A percentile compares a stretch with the other conserved stretches of the same genome.
Evolutionary conservation across 2,113 vertebrate genomes (phyloP).

Genomic region (Paramisgurnus dabryanus): DNA sequence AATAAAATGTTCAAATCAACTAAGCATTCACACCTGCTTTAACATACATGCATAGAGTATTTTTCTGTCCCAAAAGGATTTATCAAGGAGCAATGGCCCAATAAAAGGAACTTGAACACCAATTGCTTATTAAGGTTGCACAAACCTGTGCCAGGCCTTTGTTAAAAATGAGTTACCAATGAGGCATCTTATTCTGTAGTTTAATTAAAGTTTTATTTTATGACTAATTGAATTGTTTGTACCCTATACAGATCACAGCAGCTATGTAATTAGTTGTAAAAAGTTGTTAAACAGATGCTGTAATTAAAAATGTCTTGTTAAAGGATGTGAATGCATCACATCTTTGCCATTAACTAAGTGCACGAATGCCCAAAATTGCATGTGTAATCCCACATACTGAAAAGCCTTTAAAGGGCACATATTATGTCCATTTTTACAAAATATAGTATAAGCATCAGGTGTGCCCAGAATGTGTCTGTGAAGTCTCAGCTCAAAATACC

Average conservation of each 20-base stretch:
- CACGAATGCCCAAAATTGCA: neutral
- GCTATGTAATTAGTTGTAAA: constrained; percentile 39
- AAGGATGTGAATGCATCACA: constrained; percentile 1
- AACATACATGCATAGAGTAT: neutral
- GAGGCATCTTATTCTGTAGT: constrained; percentile 30
- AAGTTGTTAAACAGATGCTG: constrained; percentile 45
- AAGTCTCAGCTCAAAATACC: no score
- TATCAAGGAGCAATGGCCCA: neutral
- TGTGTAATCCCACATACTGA: neutral
- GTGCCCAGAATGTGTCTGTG: no score
- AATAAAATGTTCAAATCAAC: no score
- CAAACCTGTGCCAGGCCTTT: constrained; percentile 31
- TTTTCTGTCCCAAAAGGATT: neutral
- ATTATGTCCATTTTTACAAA: no score
- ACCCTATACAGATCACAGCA: constrained; percentile 46
- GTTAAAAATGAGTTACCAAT: constrained; percentile 32
- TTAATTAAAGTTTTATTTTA: constrained; percentile 55
- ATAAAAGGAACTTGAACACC: neutral
- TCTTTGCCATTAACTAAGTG: constrained; percentile 5
- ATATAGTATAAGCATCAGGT: no score
- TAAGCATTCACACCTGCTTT: no score
- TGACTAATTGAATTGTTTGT: constrained; percentile 55
- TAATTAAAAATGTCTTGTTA: constrained; percentile 47
- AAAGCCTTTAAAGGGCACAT: no score
- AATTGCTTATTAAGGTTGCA: neutral